Conservation (phyloP, 2,113 vertebrate species). For the Chroicocephalus ridibundus region DNA sequence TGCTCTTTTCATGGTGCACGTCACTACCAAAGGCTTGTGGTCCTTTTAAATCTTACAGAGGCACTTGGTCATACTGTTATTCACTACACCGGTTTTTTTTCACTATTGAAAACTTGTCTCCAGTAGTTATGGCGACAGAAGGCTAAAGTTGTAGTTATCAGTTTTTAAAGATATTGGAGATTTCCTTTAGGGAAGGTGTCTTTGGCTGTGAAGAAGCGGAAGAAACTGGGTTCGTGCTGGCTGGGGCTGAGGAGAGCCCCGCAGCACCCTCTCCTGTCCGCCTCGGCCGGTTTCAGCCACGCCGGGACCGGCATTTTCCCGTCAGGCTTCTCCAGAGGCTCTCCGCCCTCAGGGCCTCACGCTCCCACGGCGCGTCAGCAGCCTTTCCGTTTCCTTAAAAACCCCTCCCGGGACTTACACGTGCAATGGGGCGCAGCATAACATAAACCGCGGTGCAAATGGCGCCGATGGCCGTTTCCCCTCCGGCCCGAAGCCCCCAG, state of each 20-base stretch:
- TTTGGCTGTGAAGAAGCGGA: background rate
- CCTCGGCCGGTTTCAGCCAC: background rate
- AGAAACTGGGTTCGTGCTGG: fast-evolving
- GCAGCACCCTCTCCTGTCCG: background rate
- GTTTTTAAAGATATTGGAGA: fast-evolving
- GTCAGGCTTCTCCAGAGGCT: background rate
- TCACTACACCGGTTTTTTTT: background rate
- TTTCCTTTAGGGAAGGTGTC: fast-evolving
- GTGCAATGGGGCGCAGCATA: fast-evolving
- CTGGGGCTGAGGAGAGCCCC: background rate
- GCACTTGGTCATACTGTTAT: fast-evolving
- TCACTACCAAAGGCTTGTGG: too few relatives aligned
- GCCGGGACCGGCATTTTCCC: background rate
- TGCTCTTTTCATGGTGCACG: fast-evolving
- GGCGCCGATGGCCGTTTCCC: fast-evolving
- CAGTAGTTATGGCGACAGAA: fast-evolving
- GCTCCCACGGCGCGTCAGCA: background rate
- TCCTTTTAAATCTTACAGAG: background rate
- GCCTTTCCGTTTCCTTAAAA: too few relatives aligned
- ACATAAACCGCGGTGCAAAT: fast-evolving
- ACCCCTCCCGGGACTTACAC: too few relatives aligned
- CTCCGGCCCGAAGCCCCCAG: fast-evolving
- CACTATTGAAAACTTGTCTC: fast-evolving
- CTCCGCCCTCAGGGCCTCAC: background rate
- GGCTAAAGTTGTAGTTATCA: fast-evolving